Conservation (phyloP, 2,888 invertebrate species). For the Coecobrya sp. region DNA sequence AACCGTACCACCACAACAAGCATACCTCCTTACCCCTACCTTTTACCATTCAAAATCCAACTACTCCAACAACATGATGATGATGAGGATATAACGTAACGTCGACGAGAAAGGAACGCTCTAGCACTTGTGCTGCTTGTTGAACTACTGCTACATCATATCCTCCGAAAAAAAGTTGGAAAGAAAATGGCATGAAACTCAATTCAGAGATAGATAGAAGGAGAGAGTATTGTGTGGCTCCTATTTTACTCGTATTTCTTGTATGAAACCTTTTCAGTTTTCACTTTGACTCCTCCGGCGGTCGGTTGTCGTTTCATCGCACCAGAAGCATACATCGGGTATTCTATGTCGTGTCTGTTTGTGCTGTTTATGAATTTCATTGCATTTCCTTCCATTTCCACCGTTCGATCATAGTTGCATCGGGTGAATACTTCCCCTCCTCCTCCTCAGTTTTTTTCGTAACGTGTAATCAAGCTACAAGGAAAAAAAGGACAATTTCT, state of each 20-base stretch:
- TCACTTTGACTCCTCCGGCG: conserved; percentile 72
- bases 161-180: conserved; percentile 21
- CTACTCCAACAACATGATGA: background rate
- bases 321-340: background rate
- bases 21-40: conserved; percentile 32
- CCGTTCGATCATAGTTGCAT: conserved; percentile 35
- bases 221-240: conserved; percentile 12
- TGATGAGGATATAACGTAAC: conserved; percentile 13
- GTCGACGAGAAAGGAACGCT: conserved; percentile 23
- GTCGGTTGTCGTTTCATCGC: conserved; percentile 63
- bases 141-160: conserved; percentile 4
- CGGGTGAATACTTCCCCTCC: conserved; percentile 11
- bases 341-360: conserved; percentile 5
- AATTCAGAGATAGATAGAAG: background rate
- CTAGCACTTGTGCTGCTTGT: conserved; percentile 16
- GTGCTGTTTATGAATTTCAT: conserved; percentile 3
- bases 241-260: conserved; percentile 75
- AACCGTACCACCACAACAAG: conserved; percentile 22
- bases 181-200: conserved; percentile 34
- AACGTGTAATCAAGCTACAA: conserved; percentile 21
- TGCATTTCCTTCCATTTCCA: conserved; percentile 39
- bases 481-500: conserved; percentile 17
- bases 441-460: conserved; percentile 28
- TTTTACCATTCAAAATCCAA: conserved; percentile 42
- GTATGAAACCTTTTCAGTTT: conserved; percentile 73